Evolutionary conservation across 2,113 vertebrate species (phyloP).

Genomic region (Mus spicilegus): DNA sequence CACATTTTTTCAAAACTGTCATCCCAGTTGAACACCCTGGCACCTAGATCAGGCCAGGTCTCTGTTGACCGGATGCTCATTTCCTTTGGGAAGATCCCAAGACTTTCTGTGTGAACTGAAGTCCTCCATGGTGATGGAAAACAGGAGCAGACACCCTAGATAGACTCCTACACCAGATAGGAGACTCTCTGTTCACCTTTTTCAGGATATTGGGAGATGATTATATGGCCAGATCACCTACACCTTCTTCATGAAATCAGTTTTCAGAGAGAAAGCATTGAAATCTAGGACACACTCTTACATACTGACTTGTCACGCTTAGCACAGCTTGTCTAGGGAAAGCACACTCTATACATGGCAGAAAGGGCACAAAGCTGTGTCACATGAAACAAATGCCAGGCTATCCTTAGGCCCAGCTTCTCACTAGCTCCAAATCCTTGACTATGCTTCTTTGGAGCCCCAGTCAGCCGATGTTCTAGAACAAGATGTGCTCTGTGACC

Average conservation of each 20-base stretch:
- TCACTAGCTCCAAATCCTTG: background rate
- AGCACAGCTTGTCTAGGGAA: conserved; percentile 39
- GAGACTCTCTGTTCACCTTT: background rate
- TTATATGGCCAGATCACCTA: background rate
- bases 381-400: conserved; percentile 24
- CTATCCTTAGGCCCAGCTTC: background rate
- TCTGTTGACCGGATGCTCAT: background rate
- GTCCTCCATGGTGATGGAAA: background rate
- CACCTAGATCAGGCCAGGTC: background rate
- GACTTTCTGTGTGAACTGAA: background rate
- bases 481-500: background rate
- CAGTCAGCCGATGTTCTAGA: background rate
- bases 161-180: background rate
- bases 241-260: background rate
- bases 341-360: conserved; percentile 13
- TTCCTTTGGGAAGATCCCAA: background rate
- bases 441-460: background rate
- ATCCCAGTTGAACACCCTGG: background rate
- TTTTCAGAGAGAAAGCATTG: conserved; percentile 8
- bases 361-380: background rate
- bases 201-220: background rate
- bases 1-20: background rate
- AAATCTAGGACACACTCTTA: background rate
- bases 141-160: background rate
- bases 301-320: conserved; percentile 29